Evolutionary conservation across 2,797 vertebrate genomes (phyloP).

Genomic region (Siniperca undulata): DNA sequence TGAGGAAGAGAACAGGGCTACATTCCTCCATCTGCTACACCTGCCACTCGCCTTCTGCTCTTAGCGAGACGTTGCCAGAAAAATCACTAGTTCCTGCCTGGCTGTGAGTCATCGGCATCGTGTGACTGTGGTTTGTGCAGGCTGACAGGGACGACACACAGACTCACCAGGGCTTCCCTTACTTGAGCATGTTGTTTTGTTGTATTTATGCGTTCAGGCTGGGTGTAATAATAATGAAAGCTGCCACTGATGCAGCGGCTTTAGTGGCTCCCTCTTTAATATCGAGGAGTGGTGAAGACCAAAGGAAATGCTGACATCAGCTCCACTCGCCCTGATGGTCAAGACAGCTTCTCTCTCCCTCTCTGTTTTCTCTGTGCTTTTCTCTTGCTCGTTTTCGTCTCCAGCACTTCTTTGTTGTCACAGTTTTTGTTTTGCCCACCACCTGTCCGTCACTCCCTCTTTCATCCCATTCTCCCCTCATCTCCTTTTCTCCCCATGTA

Average conservation of each 20-base stretch:
- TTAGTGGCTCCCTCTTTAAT: slow-evolving; percentile 49
- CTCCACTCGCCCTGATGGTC: slow-evolving; percentile 49
- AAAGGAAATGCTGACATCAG: slow-evolving; percentile 71
- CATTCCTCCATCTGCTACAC: slow-evolving; percentile 64
- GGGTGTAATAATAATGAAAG: slow-evolving; percentile 33
- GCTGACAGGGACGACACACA: background rate
- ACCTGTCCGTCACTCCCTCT: background rate
- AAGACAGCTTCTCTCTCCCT: slow-evolving; percentile 17
- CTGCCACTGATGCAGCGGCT: slow-evolving; percentile 34
- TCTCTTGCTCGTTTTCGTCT: background rate
- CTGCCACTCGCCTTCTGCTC: slow-evolving; percentile 71
- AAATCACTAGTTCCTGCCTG: slow-evolving; percentile 11
- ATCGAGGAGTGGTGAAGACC: slow-evolving; percentile 35
- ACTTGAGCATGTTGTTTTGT: slow-evolving; percentile 21
- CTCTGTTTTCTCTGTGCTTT: background rate
- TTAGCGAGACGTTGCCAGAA: slow-evolving; percentile 47
- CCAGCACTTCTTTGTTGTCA: background rate
- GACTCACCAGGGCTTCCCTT: background rate
- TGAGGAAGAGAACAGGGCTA: slow-evolving; percentile 10
- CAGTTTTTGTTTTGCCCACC: background rate
- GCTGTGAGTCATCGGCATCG: slow-evolving; percentile 49
- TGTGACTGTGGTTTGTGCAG: slow-evolving; percentile 27
- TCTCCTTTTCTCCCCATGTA: background rate
- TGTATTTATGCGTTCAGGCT: slow-evolving; percentile 21
- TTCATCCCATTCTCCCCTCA: background rate